phyloP scores from a whole-genome alignment of 2,888 invertebrate genomes.

The Margaritifera margaritifera region DNA sequence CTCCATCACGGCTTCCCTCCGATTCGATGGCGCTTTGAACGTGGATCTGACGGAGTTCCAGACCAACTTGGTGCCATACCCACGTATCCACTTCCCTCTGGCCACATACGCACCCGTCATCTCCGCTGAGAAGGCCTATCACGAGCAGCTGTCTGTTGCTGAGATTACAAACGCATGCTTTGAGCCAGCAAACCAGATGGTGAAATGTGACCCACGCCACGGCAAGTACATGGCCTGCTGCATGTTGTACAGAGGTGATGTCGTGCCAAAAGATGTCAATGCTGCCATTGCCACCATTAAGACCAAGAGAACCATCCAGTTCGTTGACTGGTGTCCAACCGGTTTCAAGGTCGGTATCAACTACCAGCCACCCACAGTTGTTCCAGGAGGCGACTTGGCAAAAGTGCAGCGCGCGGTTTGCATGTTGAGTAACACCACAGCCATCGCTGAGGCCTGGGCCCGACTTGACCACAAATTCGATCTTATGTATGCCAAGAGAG shows the following conservation, averaged over 20 bases:
- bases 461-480: conserved; percentile 85
- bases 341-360: conserved; percentile 82
- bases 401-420: conserved; percentile 61
- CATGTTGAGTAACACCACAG: conserved; percentile 93
- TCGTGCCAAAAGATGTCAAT: conserved; percentile 65
- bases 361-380: conserved; percentile 84
- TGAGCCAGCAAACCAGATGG: conserved; percentile 68
- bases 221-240: conserved; percentile 73
- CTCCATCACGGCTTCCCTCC: conserved; percentile 72
- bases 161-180: conserved; percentile 65
- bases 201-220: conserved; percentile 70
- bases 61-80: conserved; percentile 72
- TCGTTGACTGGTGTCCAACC: conserved; percentile 67
- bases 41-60: conserved; percentile 76
- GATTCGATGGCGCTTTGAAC: conserved; percentile 66
- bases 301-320: conserved; percentile 66
- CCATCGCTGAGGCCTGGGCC: conserved; percentile 90
- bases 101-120: conserved; percentile 91
- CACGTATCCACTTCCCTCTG: conserved; percentile 87
- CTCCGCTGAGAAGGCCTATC: conserved; percentile 84
- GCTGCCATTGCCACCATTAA: conserved; percentile 51
- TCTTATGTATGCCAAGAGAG: conserved; percentile 85
- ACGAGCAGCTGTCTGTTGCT: conserved; percentile 61
- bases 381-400: conserved; percentile 71
- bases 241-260: conserved; percentile 61